phyloP scores from a whole-genome alignment of 1,140 invertebrate species.

The Globodera rostochiensis region DNA sequence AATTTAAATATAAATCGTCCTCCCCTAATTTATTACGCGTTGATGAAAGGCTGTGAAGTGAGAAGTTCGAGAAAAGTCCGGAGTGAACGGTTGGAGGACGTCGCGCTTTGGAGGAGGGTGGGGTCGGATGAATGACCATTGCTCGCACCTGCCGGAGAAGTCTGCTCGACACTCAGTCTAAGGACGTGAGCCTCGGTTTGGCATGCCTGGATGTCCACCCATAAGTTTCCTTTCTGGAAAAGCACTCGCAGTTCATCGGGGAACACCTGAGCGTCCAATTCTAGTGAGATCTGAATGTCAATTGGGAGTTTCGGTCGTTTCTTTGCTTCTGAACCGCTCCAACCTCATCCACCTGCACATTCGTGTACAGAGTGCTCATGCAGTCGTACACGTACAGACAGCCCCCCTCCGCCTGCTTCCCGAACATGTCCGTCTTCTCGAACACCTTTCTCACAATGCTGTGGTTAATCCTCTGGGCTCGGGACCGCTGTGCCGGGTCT shows the following conservation, averaged over 20 bases:
- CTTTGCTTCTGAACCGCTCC: neutral
- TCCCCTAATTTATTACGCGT: slow-evolving; percentile 27
- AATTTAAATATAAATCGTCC: too few relatives aligned
- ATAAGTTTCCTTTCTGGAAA: neutral
- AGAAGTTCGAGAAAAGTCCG: slow-evolving; percentile 34
- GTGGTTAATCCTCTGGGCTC: neutral
- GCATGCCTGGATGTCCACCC: slow-evolving; percentile 15
- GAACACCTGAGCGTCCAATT: neutral
- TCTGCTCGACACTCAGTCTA: neutral
- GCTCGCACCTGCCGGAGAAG: neutral
- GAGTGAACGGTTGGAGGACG: neutral
- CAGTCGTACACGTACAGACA: slow-evolving; percentile 16
- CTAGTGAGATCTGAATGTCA: slow-evolving; percentile 6
- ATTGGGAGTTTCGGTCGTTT: neutral
- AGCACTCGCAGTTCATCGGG: slow-evolving; percentile 14
- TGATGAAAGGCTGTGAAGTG: slow-evolving; percentile 29
- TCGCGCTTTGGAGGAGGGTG: neutral
- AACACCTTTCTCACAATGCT: slow-evolving; percentile 6
- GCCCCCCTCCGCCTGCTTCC: neutral
- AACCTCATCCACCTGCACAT: slow-evolving; percentile 4
- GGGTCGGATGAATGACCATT: neutral
- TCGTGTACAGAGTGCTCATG: slow-evolving; percentile 8
- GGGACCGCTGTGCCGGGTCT: slow-evolving; percentile 10
- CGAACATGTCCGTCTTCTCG: slow-evolving; percentile 6
- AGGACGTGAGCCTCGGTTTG: neutral